Percentiles rank a stretch among this genome's conserved stretches.
phyloP scores from a whole-genome alignment of 2,113 vertebrate species.

The Nesoenas mayeri region DNA sequence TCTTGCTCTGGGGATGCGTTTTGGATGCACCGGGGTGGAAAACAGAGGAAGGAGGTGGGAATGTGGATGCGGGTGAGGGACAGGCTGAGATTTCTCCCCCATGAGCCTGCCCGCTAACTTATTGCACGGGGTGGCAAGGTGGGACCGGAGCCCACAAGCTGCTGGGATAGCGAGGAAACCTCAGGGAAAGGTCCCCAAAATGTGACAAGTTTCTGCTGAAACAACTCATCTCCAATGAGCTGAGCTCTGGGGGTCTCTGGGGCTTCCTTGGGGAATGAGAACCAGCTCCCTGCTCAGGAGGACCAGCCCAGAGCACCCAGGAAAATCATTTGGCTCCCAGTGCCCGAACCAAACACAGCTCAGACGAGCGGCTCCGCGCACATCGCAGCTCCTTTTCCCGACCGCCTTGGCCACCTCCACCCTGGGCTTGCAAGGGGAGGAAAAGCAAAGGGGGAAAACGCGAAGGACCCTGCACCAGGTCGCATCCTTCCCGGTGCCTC shows the following conservation, averaged over 20 bases:
- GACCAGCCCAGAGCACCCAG: neutral
- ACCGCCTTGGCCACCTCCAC: accelerated
- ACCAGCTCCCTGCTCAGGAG: neutral
- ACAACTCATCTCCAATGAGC: neutral
- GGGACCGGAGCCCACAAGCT: accelerated
- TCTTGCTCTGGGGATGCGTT: accelerated
- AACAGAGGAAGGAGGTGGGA: neutral
- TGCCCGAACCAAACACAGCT: neutral
- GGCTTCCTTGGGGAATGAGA: accelerated
- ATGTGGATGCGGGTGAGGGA: neutral
- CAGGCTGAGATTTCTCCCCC: neutral
- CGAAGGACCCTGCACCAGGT: neutral
- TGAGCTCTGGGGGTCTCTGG: neutral
- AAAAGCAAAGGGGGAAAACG: neutral
- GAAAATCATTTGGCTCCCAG: neutral
- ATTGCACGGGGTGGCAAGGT: neutral
- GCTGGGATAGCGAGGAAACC: neutral
- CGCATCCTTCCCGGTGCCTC: accelerated
- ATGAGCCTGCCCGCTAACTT: accelerated
- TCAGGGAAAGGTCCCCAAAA: neutral
- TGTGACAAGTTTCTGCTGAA: neutral
- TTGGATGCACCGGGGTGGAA: neutral
- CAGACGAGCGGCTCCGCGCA: accelerated
- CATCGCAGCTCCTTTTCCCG: neutral
- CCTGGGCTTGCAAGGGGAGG: neutral